Conservation (phyloP, 1,140 invertebrate species). For the Chrysomallon squamiferum region DNA sequence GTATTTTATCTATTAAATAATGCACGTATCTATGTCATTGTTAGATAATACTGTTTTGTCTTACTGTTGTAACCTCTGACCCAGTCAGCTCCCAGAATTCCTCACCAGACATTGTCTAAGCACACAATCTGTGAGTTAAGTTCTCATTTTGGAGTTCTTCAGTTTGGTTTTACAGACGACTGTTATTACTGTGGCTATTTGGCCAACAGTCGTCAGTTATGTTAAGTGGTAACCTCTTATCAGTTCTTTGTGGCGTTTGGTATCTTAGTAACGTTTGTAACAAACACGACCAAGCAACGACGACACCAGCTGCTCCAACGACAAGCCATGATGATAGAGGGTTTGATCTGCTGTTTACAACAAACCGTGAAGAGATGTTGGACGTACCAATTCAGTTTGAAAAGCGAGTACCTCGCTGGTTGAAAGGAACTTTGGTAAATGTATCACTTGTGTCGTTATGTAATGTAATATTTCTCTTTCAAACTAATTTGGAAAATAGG, state of each 20-base stretch:
- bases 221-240: neutral
- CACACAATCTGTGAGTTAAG: too few species aligned
- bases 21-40: too few species aligned
- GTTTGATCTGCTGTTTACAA: slow-evolving; percentile 5
- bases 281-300: too few species aligned
- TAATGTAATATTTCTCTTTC: neutral
- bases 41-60: too few species aligned
- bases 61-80: too few species aligned
- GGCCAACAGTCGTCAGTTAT: neutral
- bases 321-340: neutral
- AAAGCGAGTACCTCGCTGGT: neutral
- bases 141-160: too few species aligned
- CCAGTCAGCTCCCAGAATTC: too few species aligned
- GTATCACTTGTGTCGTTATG: neutral
- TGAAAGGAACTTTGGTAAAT: slow-evolving; percentile 14
- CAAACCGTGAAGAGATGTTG: neutral
- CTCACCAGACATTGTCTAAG: too few species aligned
- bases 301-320: neutral
- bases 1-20: too few species aligned
- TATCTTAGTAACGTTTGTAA: neutral
- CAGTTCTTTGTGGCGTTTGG: neutral
- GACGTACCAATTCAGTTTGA: slow-evolving; percentile 2
- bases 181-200: neutral
- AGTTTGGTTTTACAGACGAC: too few species aligned
- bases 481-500: neutral